Percentiles rank a stretch among this genome's conserved stretches.
These are phyloP conservation scores for Orbicella faveolata DNA, from an alignment of 64 coral and sea anemone genomes.

Conservation along the genomic window DNA sequence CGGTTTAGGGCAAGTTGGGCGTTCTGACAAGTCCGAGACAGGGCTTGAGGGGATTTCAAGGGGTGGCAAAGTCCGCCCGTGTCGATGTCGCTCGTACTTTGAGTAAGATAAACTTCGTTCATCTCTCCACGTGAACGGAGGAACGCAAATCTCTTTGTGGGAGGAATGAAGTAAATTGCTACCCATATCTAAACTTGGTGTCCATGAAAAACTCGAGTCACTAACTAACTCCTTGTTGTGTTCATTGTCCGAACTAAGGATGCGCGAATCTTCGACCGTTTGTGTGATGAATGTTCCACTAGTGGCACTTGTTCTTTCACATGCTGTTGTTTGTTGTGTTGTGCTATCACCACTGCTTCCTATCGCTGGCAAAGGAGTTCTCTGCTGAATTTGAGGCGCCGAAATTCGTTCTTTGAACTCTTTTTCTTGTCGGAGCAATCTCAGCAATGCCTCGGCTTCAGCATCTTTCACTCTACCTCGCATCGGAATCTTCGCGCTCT, in stretches of 20 bases:
- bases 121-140: slow-evolving; percentile 62
- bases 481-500: slow-evolving; percentile 74
- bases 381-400: slow-evolving; percentile 80
- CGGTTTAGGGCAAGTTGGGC: slow-evolving; percentile 42
- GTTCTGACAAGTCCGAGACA: slow-evolving; percentile 4
- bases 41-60: slow-evolving; percentile 40
- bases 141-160: slow-evolving; percentile 15
- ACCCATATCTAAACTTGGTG: slow-evolving; percentile 9
- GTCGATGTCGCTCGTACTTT: slow-evolving; percentile 55
- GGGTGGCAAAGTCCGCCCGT: slow-evolving; percentile 60
- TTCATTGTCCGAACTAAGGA: neutral
- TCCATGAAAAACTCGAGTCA: slow-evolving; percentile 70
- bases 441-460: slow-evolving; percentile 81
- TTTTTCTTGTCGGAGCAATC: slow-evolving; percentile 80
- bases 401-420: slow-evolving; percentile 59
- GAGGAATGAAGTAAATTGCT: slow-evolving; percentile 22
- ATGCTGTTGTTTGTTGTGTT: slow-evolving; percentile 1
- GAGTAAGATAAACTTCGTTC: slow-evolving; percentile 19
- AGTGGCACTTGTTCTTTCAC: neutral
- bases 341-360: slow-evolving; percentile 31
- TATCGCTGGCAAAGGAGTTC: slow-evolving; percentile 77
- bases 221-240: slow-evolving; percentile 19
- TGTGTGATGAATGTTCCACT: slow-evolving; percentile 40
- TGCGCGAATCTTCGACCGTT: slow-evolving; percentile 6
- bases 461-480: slow-evolving; percentile 90